Conservation (phyloP, 2,888 invertebrate genomes). For the Leucoma salicis region DNA sequence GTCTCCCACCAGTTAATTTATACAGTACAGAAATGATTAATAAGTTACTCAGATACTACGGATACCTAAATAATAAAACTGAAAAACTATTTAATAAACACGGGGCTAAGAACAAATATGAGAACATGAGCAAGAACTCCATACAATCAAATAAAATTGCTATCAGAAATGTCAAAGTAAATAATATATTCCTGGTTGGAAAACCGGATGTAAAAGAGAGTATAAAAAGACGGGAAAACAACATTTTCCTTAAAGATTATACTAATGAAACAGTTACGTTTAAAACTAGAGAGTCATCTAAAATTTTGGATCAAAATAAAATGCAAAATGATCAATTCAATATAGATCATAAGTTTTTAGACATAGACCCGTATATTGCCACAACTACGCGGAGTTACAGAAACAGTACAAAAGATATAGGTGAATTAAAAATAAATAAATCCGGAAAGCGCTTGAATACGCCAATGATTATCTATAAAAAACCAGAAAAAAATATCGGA, state of each 20-base stretch:
- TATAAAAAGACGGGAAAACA: slow-evolving; percentile 46
- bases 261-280: slow-evolving; percentile 52
- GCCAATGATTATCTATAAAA: slow-evolving; percentile 48
- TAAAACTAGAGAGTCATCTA: slow-evolving; percentile 55
- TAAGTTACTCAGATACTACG: slow-evolving; percentile 71
- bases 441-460: slow-evolving; percentile 63
- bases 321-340: slow-evolving; percentile 57
- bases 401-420: slow-evolving; percentile 37
- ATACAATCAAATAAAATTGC: slow-evolving; percentile 26
- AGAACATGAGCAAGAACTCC: slow-evolving; percentile 14
- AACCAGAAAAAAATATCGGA: slow-evolving; percentile 25
- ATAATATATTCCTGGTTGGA: slow-evolving; percentile 22
- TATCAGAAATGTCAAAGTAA: slow-evolving; percentile 19
- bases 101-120: slow-evolving; percentile 40
- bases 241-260: slow-evolving; percentile 47
- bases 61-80: slow-evolving; percentile 73
- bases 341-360: slow-evolving; percentile 58
- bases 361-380: slow-evolving; percentile 44
- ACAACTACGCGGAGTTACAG: slow-evolving; percentile 39
- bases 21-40: slow-evolving; percentile 80
- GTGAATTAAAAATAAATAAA: slow-evolving; percentile 42
- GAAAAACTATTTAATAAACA: slow-evolving; percentile 52
- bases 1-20: slow-evolving; percentile 73
- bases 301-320: slow-evolving; percentile 63
- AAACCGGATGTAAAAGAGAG: slow-evolving; percentile 38